Conservation (phyloP, 1,140 invertebrate genomes). For the Caerostris extrusa region DNA sequence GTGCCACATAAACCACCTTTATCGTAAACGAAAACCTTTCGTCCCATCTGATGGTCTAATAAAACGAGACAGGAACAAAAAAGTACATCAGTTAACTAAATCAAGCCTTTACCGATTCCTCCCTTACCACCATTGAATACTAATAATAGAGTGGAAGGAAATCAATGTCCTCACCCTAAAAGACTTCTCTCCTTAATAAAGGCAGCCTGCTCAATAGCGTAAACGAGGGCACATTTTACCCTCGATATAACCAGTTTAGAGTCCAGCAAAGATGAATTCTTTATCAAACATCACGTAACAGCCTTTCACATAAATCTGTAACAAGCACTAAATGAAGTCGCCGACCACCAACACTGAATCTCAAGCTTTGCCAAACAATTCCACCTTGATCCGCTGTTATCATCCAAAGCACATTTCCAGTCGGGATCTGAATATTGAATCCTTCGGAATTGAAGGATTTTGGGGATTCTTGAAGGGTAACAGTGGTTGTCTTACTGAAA, state of each 20-base stretch:
- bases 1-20: neutral
- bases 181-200: neutral
- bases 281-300: neutral
- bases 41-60: neutral
- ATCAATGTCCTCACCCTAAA: neutral
- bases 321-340: constrained; percentile 23
- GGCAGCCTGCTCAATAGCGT: neutral
- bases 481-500: neutral
- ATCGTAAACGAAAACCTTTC: neutral
- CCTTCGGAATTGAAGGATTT: neutral
- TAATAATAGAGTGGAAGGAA: neutral
- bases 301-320: constrained; percentile 1
- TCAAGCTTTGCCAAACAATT: neutral
- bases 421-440: neutral
- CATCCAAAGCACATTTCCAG: neutral
- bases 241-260: neutral
- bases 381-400: neutral
- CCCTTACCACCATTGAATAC: neutral
- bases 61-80: neutral
- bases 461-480: neutral
- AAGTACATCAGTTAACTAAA: neutral
- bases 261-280: neutral
- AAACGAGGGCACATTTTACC: neutral
- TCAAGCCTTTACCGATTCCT: neutral
- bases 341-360: neutral